phyloP scores from a whole-genome alignment of 1,140 invertebrate genomes.

The Heliothis subflexa region DNA sequence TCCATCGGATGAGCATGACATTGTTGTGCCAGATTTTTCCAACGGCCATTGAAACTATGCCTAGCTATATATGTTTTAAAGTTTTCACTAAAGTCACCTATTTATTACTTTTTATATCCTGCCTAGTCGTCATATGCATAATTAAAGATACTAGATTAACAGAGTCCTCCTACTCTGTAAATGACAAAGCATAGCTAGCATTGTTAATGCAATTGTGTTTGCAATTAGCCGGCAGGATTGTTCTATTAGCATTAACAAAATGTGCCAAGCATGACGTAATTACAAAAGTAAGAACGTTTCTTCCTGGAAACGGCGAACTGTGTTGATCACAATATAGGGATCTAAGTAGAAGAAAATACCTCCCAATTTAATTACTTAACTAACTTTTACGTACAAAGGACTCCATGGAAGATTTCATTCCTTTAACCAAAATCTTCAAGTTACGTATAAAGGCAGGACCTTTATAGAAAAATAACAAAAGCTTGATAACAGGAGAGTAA shows the following conservation, averaged over 20 bases:
- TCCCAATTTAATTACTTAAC: slow-evolving; percentile 25
- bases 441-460: slow-evolving; percentile 32
- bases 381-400: slow-evolving; percentile 27
- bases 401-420: slow-evolving; percentile 28
- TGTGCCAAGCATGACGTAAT: not conserved
- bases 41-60: no score
- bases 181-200: no score
- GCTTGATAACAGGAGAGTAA: slow-evolving; percentile 45
- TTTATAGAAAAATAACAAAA: slow-evolving; percentile 46
- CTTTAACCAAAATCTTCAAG: slow-evolving; percentile 33
- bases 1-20: no score
- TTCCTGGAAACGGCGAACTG: not conserved
- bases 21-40: no score
- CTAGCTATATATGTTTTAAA: no score
- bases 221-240: not conserved
- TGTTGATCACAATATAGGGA: slow-evolving; percentile 25
- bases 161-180: no score
- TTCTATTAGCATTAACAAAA: not conserved
- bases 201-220: no score
- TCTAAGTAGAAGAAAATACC: slow-evolving; percentile 12
- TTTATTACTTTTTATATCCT: no score
- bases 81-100: no score
- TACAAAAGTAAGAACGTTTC: not conserved
- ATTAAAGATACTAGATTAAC: no score
- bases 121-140: no score